Conservation (phyloP, 2,797 vertebrate genomes). For the Luscinia megarhynchos region DNA sequence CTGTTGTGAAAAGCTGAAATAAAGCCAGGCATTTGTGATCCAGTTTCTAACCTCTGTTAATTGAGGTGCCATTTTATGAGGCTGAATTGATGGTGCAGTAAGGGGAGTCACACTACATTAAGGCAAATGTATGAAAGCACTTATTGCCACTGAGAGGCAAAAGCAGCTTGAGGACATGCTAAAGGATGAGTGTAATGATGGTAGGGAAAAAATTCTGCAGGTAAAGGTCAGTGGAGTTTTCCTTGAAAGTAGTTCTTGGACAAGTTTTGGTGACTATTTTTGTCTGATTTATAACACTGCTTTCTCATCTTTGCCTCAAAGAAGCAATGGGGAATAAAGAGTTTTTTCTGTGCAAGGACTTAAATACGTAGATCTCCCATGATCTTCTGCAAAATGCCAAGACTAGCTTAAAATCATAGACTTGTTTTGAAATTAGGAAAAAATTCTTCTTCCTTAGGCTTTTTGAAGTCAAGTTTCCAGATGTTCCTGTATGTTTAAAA, state of each 20-base stretch:
- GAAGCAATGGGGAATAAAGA: neutral
- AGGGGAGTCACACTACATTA: neutral
- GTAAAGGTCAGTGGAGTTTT: neutral
- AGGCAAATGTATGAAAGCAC: neutral
- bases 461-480: neutral
- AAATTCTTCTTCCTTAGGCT: neutral
- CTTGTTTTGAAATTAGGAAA: neutral
- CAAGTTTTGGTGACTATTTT: neutral
- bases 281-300: neutral
- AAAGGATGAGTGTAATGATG: neutral
- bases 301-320: slow-evolving; percentile 15
- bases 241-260: neutral
- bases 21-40: neutral
- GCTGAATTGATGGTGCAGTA: neutral
- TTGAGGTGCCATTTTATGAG: neutral
- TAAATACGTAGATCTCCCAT: neutral
- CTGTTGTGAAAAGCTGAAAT: neutral
- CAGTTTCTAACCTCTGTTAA: neutral
- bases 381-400: neutral
- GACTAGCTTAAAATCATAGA: neutral
- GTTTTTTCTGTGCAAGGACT: neutral
- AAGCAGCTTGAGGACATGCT: neutral
- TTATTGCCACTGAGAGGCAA: neutral
- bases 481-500: neutral
- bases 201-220: neutral